These are phyloP conservation scores for Eciton burchellii DNA, from an alignment of 1,140 invertebrate species.

Conservation along the genomic window DNA sequence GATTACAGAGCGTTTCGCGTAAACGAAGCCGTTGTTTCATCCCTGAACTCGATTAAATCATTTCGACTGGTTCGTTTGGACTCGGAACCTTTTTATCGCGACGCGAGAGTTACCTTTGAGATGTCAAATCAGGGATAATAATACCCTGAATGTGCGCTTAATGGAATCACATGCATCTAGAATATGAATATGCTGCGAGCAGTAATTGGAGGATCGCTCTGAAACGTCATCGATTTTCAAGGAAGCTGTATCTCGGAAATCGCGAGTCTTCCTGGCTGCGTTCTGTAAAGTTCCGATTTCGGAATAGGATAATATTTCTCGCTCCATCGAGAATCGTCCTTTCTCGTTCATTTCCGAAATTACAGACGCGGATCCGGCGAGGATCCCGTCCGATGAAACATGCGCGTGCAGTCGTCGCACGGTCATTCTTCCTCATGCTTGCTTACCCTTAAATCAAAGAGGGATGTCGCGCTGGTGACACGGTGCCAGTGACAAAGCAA, in stretches of 20 bases:
- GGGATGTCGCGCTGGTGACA: slow-evolving; percentile 36
- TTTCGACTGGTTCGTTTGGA: not conserved
- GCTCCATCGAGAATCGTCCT: slow-evolving; percentile 4
- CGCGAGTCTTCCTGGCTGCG: too few relatives aligned
- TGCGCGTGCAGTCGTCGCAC: slow-evolving; percentile 12
- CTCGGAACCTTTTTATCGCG: not conserved
- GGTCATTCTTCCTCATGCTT: slow-evolving; percentile 41
- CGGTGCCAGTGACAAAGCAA: slow-evolving; percentile 46
- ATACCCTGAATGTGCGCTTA: not conserved
- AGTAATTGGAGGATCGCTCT: not conserved
- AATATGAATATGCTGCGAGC: not conserved
- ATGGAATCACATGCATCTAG: not conserved
- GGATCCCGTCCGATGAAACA: slow-evolving; percentile 29
- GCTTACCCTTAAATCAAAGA: slow-evolving; percentile 40
- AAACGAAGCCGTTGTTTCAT: not conserved
- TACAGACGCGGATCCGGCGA: not conserved
- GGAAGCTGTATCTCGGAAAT: not conserved
- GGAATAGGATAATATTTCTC: too few relatives aligned
- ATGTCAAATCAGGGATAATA: not conserved
- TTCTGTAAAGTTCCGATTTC: too few relatives aligned
- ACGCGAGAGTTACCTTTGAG: not conserved
- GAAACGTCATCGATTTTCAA: too few relatives aligned
- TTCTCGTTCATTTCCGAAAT: slow-evolving; percentile 26
- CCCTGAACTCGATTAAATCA: not conserved
- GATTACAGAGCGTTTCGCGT: slow-evolving; percentile 14